Evolutionary conservation across 2,888 invertebrate species (phyloP), one percentile per base, ranked within the genome.

Genomic region (Heteropelma amictum): DNA sequence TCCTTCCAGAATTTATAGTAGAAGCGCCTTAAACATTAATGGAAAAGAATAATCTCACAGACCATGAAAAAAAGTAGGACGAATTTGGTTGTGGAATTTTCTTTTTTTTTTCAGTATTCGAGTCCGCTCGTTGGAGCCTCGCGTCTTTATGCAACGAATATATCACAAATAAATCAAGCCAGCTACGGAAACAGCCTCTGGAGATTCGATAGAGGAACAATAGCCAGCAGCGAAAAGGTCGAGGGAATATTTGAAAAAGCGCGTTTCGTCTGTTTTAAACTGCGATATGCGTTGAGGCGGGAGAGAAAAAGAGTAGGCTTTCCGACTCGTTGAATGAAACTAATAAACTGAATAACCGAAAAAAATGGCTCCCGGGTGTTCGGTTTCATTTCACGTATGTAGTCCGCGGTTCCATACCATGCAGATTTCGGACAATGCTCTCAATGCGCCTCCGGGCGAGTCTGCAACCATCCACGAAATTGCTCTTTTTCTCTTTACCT

Each of bases 321-420:
- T 72, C 75, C 71, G 73, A 28, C 60, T 77, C 65, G 67, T 77
- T 80, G 84, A 84, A 84, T 83, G 81, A 79, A 83, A 83, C 85
- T 85, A 83, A 85, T 85, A 85, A 79, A 84, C 85, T 82, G 85
- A 81, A 85, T 83, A 83, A 83, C 85, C 77, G 83, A 82, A 83
- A 84, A 85, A 85, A 85, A 84, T 83, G 79, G 83, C 85, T 84
- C 78, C 82, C 79, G 84, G 84, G 83, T 82, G 84, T 83, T 82
- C 79, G 75, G 82, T 80, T 84, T 84, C 82, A 83, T 85, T 85
- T 82, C 69, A 76, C 63, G 69, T 58, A 69, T 64, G 65, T 78
- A 75, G 79, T 81, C 77, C 76, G 69, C 68, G 73, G 78, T 75
- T 35, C 40, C 30, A 54, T 30, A 14, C 51, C 40, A 28, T 68